Evolutionary conservation across 2,888 invertebrate species (phyloP).

Genomic region (Mongoloraphidia duomilia): DNA sequence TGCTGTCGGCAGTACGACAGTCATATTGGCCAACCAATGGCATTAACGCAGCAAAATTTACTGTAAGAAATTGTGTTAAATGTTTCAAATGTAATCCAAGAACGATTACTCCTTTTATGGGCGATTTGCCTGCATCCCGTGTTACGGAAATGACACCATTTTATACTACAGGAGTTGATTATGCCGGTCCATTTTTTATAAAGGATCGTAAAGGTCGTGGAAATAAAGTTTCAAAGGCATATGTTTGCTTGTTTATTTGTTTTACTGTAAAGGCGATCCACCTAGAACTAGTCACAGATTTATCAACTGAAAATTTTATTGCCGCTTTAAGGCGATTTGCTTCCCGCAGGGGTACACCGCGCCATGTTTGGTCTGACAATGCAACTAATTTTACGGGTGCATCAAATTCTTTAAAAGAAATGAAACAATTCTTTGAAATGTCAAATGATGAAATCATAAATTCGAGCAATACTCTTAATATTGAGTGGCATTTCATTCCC

Average conservation of each 20-base stretch:
- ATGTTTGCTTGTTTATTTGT: slow-evolving; percentile 15
- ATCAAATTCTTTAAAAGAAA: not conserved
- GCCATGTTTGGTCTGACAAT: slow-evolving; percentile 10
- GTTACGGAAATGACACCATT: slow-evolving; percentile 12
- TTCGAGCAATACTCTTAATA: slow-evolving; percentile 1
- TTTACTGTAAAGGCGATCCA: slow-evolving; percentile 14
- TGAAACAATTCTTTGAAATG: not conserved
- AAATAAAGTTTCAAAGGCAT: slow-evolving; percentile 11
- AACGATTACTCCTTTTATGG: slow-evolving; percentile 15
- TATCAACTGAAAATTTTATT: slow-evolving; percentile 11
- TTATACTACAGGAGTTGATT: slow-evolving; percentile 14
- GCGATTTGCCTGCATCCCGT: slow-evolving; percentile 15
- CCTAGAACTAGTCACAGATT: slow-evolving; percentile 10
- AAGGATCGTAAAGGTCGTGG: slow-evolving; percentile 12
- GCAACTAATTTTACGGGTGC: slow-evolving; percentile 13
- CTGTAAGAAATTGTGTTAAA: slow-evolving; percentile 12
- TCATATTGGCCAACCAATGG: slow-evolving; percentile 15
- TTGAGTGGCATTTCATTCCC: slow-evolving; percentile 20
- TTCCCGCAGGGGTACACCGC: slow-evolving; percentile 5
- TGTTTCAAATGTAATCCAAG: slow-evolving; percentile 11
- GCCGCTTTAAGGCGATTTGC: slow-evolving; percentile 9
- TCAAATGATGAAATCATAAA: not conserved
- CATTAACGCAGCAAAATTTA: slow-evolving; percentile 8
- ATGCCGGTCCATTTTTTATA: slow-evolving; percentile 14
- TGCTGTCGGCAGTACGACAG: slow-evolving; percentile 11